Conservation (phyloP, 1,140 invertebrate genomes). For the Monochamus saltuarius region DNA sequence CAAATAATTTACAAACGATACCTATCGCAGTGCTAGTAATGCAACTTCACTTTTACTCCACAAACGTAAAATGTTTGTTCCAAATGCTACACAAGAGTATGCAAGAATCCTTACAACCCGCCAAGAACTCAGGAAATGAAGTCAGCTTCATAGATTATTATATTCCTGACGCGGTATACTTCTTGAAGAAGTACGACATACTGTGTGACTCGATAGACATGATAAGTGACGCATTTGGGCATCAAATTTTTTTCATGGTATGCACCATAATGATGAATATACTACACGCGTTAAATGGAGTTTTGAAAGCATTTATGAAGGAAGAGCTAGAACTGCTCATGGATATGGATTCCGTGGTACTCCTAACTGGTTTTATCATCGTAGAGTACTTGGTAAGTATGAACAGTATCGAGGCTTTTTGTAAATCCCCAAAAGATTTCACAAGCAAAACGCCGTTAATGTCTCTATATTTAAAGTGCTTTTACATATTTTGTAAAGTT, state of each 20-base stretch:
- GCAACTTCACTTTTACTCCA: slow-evolving; percentile 4
- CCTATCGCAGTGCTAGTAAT: neutral
- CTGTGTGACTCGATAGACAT: slow-evolving; percentile 6
- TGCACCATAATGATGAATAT: neutral
- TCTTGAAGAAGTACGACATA: neutral
- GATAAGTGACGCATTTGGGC: neutral
- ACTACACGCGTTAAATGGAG: neutral
- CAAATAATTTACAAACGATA: neutral
- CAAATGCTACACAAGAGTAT: neutral
- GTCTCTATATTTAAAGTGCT: no score
- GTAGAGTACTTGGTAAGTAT: no score
- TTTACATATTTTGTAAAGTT: no score
- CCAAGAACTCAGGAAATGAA: no score
- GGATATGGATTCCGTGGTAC: no score
- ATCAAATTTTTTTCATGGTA: slow-evolving; percentile 5
- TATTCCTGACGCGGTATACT: neutral
- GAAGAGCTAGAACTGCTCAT: no score
- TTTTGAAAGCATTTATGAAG: no score
- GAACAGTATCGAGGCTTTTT: no score
- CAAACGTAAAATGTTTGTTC: neutral
- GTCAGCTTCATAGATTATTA: no score
- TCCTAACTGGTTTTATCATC: no score
- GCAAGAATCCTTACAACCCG: neutral
- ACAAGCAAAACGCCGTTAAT: no score
- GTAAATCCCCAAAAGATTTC: no score